Evolutionary conservation across 30 jellyfish, hydroid and myxozoan genomes (phyloP).

Genomic region (Sanderia malayensis): DNA sequence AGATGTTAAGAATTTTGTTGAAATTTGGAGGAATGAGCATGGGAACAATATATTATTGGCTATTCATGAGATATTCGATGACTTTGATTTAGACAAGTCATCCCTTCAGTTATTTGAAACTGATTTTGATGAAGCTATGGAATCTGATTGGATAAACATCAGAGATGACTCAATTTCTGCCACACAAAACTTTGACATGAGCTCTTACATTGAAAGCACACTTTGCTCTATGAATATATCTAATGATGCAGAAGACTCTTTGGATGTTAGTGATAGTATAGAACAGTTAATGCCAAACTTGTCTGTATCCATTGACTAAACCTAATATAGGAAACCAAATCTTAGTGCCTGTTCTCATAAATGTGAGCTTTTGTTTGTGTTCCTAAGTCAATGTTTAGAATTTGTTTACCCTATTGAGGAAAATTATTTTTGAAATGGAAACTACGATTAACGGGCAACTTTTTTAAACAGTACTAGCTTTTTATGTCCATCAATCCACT

Average conservation of each 20-base stretch:
- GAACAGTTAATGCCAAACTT: too few relatives aligned
- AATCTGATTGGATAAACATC: not conserved
- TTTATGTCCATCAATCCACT: conserved; percentile 35
- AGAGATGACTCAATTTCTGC: not conserved
- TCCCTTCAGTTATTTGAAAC: not conserved
- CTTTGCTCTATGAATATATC: not conserved
- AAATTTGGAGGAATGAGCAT: conserved; percentile 18
- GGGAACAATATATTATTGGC: conserved; percentile 31
- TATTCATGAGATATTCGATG: conserved; percentile 17
- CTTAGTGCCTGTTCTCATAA: not conserved
- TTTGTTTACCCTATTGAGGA: not conserved
- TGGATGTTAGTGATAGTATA: not conserved
- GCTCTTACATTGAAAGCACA: not conserved
- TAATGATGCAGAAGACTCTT: conserved; percentile 1
- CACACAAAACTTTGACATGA: not conserved
- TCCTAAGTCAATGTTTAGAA: not conserved
- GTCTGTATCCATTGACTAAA: not conserved
- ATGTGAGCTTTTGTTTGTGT: too few relatives aligned
- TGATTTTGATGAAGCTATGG: not conserved
- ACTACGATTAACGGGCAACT: not conserved
- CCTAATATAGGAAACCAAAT: not conserved
- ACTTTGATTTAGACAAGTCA: conserved; percentile 9
- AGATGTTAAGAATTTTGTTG: conserved; percentile 24
- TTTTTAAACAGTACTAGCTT: not conserved
- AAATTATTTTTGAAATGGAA: too few relatives aligned